phyloP scores from a whole-genome alignment of 1,140 invertebrate genomes.

The Panagrolaimus sp. region DNA sequence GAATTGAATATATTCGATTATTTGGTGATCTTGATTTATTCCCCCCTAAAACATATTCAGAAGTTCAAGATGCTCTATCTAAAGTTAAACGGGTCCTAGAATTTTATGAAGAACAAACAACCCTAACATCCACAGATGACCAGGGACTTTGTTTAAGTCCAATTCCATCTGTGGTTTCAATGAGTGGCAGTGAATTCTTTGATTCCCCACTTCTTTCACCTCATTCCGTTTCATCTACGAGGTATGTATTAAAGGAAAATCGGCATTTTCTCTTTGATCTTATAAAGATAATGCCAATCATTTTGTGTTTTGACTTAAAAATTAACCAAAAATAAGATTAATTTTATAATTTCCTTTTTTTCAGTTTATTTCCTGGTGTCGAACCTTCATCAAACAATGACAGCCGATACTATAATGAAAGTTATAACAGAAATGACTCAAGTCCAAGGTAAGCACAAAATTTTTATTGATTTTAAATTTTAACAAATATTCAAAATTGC shows the following conservation, averaged over 20 bases:
- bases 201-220: constrained; percentile 20
- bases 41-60: constrained; percentile 24
- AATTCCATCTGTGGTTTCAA: constrained; percentile 16
- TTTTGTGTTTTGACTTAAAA: no score
- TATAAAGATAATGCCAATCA: no score
- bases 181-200: constrained; percentile 21
- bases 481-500: not conserved
- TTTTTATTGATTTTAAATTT: not conserved
- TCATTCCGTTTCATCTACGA: not conserved
- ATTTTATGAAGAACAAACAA: constrained; percentile 25
- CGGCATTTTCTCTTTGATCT: no score
- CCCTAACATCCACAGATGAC: constrained; percentile 2
- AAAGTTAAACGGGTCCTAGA: constrained; percentile 21
- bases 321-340: not conserved
- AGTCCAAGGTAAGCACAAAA: no score
- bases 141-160: not conserved
- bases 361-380: not conserved
- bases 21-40: constrained; percentile 31
- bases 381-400: not conserved
- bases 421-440: no score
- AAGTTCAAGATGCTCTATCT: constrained; percentile 23
- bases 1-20: constrained; percentile 28
- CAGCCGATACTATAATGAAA: not conserved
- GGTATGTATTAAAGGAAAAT: constrained; percentile 3
- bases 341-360: not conserved